Evolutionary conservation across 1,140 invertebrate species (phyloP), one percentile per base, ranked within the genome.

Genomic region (Oryctes rhinoceros): DNA sequence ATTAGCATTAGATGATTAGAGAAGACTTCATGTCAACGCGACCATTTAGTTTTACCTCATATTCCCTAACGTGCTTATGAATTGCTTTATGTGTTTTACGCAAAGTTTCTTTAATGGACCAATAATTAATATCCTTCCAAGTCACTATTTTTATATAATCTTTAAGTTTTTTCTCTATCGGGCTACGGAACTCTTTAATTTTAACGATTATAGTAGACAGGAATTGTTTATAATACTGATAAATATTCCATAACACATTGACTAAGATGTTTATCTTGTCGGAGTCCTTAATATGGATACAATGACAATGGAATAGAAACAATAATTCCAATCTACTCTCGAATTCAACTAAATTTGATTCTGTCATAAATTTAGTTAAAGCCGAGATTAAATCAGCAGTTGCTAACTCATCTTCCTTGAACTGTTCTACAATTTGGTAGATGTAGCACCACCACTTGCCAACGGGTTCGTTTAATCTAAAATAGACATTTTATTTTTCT

Each of bases 101-200:
- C 3, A 97, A 92, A 4, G 94, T 93, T 82, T 95, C 93, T 82
- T 96, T 97, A 9, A 99, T 92, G n/a, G 96, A 92, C 92, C 95
- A 98, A 86, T 98, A 98, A 85, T 95, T 98, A 1, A 97, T 92
- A 85, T 99, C 97, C 82, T 96, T 97, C 95, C 97, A 99, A 47
- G 96, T 91, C n/a, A 94, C 94, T 65, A 99, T 98, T 87, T 99
- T 98, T 0, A 99, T 95, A 87, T 97, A 97, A 81, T 98, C 96
- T 81, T 94, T 94, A 1, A 99, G 86, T 87, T 97, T 95, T 88
- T 97, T 98, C 83, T 98, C 96, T 80, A 98, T 95, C 0, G 96
- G 96, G 0, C 89, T 84, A 78, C 93, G 91, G 7, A 94, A 88
- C 5, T 91, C 89, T 24, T 91, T 91, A 1, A 98, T 92, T 77